Conservation (phyloP, 2,797 vertebrate species). For the Malurus leucopterus region DNA sequence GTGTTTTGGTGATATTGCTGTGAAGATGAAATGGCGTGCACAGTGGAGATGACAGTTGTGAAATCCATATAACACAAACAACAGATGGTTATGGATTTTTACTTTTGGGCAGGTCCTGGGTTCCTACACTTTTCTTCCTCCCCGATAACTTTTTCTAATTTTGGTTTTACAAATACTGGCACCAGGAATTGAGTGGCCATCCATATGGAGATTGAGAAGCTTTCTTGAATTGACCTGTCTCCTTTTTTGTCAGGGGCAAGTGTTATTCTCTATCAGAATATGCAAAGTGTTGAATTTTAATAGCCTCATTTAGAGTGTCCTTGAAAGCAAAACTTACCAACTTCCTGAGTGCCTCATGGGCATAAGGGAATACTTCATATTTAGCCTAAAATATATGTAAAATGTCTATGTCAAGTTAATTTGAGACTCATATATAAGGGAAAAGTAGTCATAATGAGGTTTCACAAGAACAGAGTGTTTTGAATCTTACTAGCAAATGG, state of each 20-base stretch:
- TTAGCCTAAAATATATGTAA: conserved; percentile 44
- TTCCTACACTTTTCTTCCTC: conserved; percentile 15
- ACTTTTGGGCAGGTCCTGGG: conserved; percentile 13
- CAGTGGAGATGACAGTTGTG: conserved; percentile 46
- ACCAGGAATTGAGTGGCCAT: neutral
- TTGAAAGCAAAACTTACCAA: conserved; percentile 46
- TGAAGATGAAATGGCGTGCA: conserved; percentile 34
- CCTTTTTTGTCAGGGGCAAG: conserved; percentile 34
- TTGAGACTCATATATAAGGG: conserved; percentile 32
- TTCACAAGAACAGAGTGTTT: conserved; percentile 7
- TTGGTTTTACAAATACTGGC: neutral
- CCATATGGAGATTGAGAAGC: neutral
- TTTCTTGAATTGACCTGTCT: conserved; percentile 20
- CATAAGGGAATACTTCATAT: conserved; percentile 39
- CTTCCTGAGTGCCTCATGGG: conserved; percentile 33
- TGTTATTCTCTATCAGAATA: conserved; percentile 29
- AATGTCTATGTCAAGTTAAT: conserved; percentile 44
- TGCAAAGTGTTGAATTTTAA: conserved; percentile 62
- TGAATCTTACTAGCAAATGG: conserved; percentile 6
- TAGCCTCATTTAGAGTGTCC: conserved; percentile 59
- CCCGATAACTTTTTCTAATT: neutral
- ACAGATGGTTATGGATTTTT: conserved; percentile 46
- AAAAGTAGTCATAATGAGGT: conserved; percentile 25
- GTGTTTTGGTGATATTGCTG: conserved; percentile 11
- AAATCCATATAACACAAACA: conserved; percentile 55